Base-by-base conservation (phyloP, 2,797 vertebrate genomes). In the Chrosomus eos region DNA sequence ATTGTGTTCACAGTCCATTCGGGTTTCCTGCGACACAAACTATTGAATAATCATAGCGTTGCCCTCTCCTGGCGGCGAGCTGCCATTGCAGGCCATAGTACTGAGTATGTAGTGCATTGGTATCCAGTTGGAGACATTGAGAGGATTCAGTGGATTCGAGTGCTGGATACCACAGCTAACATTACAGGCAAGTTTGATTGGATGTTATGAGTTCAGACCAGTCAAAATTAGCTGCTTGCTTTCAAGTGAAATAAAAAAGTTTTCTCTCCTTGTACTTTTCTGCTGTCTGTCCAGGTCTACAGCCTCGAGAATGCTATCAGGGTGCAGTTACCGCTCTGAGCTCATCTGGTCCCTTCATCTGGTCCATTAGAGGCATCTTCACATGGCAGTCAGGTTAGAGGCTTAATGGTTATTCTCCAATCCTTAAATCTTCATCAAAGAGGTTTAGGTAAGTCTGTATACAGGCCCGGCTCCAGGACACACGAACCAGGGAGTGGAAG, bases 71-170 rank as follows among this genome's bases (percentile, higher is more conserved):
- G 98, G 98, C 87, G 74, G 2, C 90, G 89, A 5, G 90, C 92
- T 0, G 2, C 0, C 1, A 58, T 31, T 28, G 3, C 85, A 0
- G 1, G 19, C 2, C 19, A 36, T 1, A 82, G 11, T 0, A 0
- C 40, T 0, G 92, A 94, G 0, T 96, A 96, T 0, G 81, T 98
- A 68, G 93, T 99, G 80, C 94, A 96, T 87, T 99, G 97, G 98
- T 92, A 88, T 6, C 55, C 83, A 23, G 91, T 87, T 1, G 53
- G 18, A 3, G 14, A 10, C 0, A 21, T 2, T 70, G 84, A 89
- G 1, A 79, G 33, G 4, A 89, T 91, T 7, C 53, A 76, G 85
- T 99, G 98, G 98, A 60, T 94, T 1, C 90, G 93, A 88, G 88
- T 96, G 18, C 53, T 91, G 0, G 23, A 78, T 0, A 80, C 72